Conservation (phyloP, 2,113 vertebrate genomes). For the Boulengeromyrus knoepffleri region DNA sequence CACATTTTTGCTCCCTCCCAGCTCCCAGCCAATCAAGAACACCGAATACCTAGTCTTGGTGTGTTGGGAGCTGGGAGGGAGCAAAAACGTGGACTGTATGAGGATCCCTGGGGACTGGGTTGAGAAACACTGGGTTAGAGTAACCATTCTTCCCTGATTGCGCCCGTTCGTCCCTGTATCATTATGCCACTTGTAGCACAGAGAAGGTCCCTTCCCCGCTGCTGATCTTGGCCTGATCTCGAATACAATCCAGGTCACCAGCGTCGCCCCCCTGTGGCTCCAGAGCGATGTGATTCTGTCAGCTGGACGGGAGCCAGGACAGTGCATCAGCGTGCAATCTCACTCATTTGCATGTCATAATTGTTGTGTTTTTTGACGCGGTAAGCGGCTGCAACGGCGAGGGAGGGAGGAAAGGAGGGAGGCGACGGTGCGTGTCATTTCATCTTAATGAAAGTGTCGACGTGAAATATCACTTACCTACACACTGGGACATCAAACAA, state of each 20-base stretch:
- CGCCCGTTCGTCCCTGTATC: neutral
- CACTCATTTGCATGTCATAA: slow-evolving; percentile 24
- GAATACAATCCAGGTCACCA: neutral
- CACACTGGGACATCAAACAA: neutral
- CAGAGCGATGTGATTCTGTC: neutral
- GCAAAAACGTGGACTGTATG: neutral
- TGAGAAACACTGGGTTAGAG: neutral
- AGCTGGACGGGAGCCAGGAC: neutral
- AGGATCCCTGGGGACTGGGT: neutral
- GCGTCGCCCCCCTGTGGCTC: neutral
- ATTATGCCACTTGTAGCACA: neutral
- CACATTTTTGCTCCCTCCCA: neutral
- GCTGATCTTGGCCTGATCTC: neutral
- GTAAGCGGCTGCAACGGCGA: slow-evolving; percentile 34
- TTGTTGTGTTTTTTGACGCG: slow-evolving; percentile 50
- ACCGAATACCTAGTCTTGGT: neutral
- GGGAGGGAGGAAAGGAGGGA: slow-evolving; percentile 12
- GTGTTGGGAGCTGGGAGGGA: neutral
- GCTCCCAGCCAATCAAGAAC: neutral
- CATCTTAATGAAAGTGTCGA: slow-evolving; percentile 55
- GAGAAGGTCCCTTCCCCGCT: neutral
- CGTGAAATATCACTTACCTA: neutral
- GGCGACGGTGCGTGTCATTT: slow-evolving; percentile 49
- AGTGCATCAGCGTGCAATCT: neutral
- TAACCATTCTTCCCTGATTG: neutral